Evolutionary conservation across 2,888 invertebrate species (phyloP).

Genomic region (Eupithecia inturbata): DNA sequence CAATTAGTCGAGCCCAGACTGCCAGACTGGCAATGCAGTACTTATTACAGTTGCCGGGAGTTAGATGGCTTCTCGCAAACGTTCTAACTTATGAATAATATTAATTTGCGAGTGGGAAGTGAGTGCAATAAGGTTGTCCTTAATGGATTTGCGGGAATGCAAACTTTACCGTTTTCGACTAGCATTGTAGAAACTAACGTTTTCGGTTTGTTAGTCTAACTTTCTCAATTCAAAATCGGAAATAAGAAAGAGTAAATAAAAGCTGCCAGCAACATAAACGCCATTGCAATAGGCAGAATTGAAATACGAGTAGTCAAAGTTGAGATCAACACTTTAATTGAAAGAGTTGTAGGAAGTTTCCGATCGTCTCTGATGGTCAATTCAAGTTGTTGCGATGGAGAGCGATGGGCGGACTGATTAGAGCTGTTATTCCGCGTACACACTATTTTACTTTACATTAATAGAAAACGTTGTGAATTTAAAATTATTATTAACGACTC

Average conservation of each 20-base stretch:
- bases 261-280: neutral
- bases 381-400: conserved; percentile 15
- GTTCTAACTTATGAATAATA: conserved; percentile 46
- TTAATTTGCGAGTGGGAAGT: conserved; percentile 41
- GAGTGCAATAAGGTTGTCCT: conserved; percentile 33
- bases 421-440: neutral
- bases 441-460: neutral
- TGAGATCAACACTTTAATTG: conserved; percentile 14
- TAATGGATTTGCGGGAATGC: conserved; percentile 36
- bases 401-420: conserved; percentile 14
- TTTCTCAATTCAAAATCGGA: neutral
- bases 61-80: conserved; percentile 37
- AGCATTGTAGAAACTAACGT: neutral
- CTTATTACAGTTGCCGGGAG: conserved; percentile 40
- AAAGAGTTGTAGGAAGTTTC: conserved; percentile 13
- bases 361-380: conserved; percentile 1
- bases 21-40: conserved; percentile 30
- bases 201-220: neutral
- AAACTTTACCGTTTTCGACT: conserved; percentile 30
- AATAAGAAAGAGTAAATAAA: neutral
- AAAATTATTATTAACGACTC: neutral
- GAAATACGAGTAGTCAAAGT: conserved; percentile 14
- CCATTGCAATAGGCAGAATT: neutral
- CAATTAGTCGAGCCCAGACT: conserved; percentile 40
- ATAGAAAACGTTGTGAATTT: neutral